phyloP scores from a whole-genome alignment of 2,113 vertebrate genomes.

The Aegithalos caudatus region DNA sequence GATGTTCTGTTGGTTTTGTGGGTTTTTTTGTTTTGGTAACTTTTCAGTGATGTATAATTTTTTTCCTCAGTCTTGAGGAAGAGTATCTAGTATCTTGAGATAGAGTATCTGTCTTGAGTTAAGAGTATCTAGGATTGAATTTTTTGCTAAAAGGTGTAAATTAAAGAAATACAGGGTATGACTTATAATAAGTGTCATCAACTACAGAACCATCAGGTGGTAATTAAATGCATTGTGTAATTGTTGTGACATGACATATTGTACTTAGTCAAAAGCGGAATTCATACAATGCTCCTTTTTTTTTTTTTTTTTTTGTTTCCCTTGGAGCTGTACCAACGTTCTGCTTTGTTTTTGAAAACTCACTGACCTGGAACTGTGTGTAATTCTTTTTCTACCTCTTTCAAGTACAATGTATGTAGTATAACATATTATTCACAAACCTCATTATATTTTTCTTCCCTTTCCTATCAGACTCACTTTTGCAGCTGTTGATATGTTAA shows the following conservation, averaged over 20 bases:
- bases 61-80: background rate
- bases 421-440: background rate
- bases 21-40: background rate
- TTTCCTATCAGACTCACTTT: background rate
- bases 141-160: background rate
- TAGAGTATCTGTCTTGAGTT: no score
- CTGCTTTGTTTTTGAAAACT: slow-evolving; percentile 22
- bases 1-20: background rate
- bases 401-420: background rate
- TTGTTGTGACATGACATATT: background rate
- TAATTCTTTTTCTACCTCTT: background rate
- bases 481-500: background rate
- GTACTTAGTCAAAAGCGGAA: background rate
- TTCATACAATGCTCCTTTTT: background rate
- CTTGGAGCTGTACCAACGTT: background rate
- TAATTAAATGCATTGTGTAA: background rate
- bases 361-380: slow-evolving; percentile 24
- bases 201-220: background rate
- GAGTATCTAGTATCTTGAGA: background rate
- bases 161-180: background rate
- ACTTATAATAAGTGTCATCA: background rate
- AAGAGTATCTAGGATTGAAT: background rate
- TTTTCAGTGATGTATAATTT: background rate
- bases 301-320: slow-evolving; percentile 10
- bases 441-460: background rate